Conservation (phyloP, 2,888 invertebrate genomes). For the Habrosyne pyritoides region DNA sequence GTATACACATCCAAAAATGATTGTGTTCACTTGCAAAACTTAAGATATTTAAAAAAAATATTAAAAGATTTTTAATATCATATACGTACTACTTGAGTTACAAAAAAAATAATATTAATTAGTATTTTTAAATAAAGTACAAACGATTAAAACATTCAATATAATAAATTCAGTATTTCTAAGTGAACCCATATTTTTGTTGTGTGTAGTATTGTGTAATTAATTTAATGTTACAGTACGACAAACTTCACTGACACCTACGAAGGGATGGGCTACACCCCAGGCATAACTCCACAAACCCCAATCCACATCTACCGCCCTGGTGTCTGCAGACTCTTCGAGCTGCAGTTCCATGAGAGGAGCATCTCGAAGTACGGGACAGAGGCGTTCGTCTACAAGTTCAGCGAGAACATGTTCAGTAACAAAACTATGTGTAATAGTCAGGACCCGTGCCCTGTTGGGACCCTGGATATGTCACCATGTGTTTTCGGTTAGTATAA, state of each 20-base stretch:
- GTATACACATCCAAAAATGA: too few relatives aligned
- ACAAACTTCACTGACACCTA: conserved; percentile 86
- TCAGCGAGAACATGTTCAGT: conserved; percentile 84
- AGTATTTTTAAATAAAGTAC: too few relatives aligned
- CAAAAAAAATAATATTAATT: too few relatives aligned
- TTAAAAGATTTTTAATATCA: too few relatives aligned
- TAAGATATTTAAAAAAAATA: too few relatives aligned
- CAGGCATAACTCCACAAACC: conserved; percentile 76
- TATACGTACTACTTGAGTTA: too few relatives aligned
- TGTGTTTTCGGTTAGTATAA: conserved; percentile 87
- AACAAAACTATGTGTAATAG: conserved; percentile 84
- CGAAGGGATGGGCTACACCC: conserved; percentile 88
- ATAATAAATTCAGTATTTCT: too few relatives aligned
- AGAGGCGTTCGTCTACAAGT: conserved; percentile 82
- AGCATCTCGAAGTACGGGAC: conserved; percentile 64
- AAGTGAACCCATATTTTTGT: too few relatives aligned
- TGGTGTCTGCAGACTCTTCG: conserved; percentile 88
- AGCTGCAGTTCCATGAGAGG: conserved; percentile 36
- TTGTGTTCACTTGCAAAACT: too few relatives aligned
- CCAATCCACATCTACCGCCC: conserved; percentile 85
- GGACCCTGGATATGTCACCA: conserved; percentile 85
- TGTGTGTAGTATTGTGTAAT: too few relatives aligned
- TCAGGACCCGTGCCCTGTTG: conserved; percentile 71
- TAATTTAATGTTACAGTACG: conserved; percentile 78
- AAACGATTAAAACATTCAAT: too few relatives aligned